phyloP scores from a whole-genome alignment of 1,140 invertebrate genomes.

The Wasmannia auropunctata region DNA sequence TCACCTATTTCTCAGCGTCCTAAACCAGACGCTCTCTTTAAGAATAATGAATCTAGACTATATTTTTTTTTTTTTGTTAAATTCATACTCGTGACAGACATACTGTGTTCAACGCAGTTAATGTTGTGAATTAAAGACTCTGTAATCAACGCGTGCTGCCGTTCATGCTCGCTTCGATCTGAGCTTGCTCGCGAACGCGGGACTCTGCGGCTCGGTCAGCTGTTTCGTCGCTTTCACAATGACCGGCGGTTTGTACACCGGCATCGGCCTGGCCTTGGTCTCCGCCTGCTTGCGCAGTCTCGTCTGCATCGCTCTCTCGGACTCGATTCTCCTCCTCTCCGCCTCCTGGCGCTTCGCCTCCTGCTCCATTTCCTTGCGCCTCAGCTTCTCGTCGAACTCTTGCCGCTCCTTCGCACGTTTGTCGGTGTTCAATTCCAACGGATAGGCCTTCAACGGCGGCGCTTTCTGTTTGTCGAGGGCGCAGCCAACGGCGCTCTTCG shows the following conservation, averaged over 20 bases:
- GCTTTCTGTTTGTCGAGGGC: conserved; percentile 9
- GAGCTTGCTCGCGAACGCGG: conserved; percentile 71
- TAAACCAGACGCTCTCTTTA: too few species aligned
- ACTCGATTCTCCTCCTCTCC: conserved; percentile 67
- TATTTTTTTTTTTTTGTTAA: too few species aligned
- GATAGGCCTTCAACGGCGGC: conserved; percentile 22
- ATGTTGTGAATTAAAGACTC: too few species aligned
- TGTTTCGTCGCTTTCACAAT: conserved; percentile 76
- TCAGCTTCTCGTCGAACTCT: conserved; percentile 81
- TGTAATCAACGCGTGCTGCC: neutral
- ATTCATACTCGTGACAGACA: conserved; percentile 8
- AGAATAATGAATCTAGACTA: neutral
- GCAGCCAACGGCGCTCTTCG: neutral
- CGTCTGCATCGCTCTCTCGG: conserved; percentile 74
- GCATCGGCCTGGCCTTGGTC: conserved; percentile 80
- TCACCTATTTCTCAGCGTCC: too few species aligned
- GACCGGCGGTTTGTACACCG: conserved; percentile 75
- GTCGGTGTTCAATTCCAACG: conserved; percentile 79
- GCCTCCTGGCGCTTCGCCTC: conserved; percentile 69
- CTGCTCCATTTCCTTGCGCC: conserved; percentile 75
- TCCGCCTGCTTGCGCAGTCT: conserved; percentile 77
- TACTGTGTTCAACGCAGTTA: too few species aligned
- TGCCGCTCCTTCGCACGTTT: conserved; percentile 78
- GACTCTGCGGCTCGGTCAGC: conserved; percentile 78
- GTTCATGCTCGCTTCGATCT: conserved; percentile 41